Base-by-base conservation (phyloP, 2,113 vertebrate species). In the Eretmochelys imbricata region DNA sequence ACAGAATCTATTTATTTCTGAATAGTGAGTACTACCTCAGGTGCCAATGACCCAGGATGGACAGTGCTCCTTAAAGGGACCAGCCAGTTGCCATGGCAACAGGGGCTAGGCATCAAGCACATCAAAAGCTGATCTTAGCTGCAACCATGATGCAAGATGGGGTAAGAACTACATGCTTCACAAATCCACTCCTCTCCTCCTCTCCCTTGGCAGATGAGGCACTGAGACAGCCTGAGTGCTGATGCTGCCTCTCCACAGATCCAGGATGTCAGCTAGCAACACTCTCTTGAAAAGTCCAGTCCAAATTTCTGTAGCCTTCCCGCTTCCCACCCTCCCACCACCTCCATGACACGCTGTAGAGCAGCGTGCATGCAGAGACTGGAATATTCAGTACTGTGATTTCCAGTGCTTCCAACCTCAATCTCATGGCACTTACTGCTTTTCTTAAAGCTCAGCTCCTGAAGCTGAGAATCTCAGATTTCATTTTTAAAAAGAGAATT, bases 141-240 rank as follows among this genome's bases (percentile, higher is more conserved):
- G 82, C 89, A 89, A 76, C 84, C 88, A 80, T 91, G 92, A 94
- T 94, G 85, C 90, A 95, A 84, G 96, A 96, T 93, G 86, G 91
- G 84, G 90, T 84, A 94, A 90, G 82, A 96, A 69, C 94, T 89
- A 96, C 89, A 97, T 94, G 84, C 93, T 87, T 91, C 94, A 93
- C 49, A 94, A 96, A 96, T 88, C 95, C 93, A 93, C 85, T 95
- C 93, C 94, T 92, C 95, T 94, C 69, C 94, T 83, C 42, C 42
- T 42, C 42, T 42, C 42, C 42, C 42, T 75, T 79, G 69, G 75
- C 62, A 95, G 85, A 69, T 53, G 93, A 96, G 91, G 57, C 88
- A 89, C 81, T 79, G 50, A 96, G 86, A 62, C 88, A 96, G 72
- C 31, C 87, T 95, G 82, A 94, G 91, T 93, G 88, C 54, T 87